Percentiles rank a stretch among this genome's conserved stretches.
phyloP scores from a whole-genome alignment of 2,888 invertebrate species.

The Ethmia dodecea region DNA sequence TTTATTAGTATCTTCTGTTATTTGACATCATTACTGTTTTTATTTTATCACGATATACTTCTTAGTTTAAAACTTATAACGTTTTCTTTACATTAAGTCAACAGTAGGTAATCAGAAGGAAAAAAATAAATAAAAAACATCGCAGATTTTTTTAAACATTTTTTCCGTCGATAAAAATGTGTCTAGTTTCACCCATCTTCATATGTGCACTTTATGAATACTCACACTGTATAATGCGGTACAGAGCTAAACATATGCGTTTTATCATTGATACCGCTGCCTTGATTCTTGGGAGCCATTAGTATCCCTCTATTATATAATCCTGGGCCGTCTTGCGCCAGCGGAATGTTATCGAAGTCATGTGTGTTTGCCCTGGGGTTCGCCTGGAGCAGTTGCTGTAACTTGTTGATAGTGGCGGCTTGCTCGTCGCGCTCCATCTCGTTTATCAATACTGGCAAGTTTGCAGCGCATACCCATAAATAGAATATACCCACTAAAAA shows the following conservation, averaged over 20 bases:
- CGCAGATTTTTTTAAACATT: too few relatives aligned
- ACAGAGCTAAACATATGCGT: conserved; percentile 3
- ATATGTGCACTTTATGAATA: too few relatives aligned
- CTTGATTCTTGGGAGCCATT: conserved; percentile 4
- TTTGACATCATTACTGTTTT: too few relatives aligned
- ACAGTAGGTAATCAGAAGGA: too few relatives aligned
- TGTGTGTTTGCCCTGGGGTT: conserved; percentile 21
- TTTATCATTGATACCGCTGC: not conserved
- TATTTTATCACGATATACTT: too few relatives aligned
- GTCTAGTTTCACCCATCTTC: too few relatives aligned
- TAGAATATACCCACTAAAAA: conserved; percentile 69
- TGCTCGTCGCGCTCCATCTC: conserved; percentile 61
- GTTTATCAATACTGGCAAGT: conserved; percentile 57
- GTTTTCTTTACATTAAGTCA: too few relatives aligned
- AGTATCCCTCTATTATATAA: conserved; percentile 5
- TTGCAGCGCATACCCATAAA: conserved; percentile 61
- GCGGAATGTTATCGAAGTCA: conserved; percentile 23
- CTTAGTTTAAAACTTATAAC: too few relatives aligned
- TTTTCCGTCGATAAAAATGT: too few relatives aligned
- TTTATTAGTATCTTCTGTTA: too few relatives aligned
- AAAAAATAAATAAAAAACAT: too few relatives aligned
- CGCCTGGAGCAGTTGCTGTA: conserved; percentile 41
- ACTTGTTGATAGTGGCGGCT: conserved; percentile 43
- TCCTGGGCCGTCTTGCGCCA: not conserved
- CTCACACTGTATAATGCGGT: too few relatives aligned